Evolutionary conservation across 2,113 vertebrate genomes (phyloP).

Genomic region (Caracal caracal): DNA sequence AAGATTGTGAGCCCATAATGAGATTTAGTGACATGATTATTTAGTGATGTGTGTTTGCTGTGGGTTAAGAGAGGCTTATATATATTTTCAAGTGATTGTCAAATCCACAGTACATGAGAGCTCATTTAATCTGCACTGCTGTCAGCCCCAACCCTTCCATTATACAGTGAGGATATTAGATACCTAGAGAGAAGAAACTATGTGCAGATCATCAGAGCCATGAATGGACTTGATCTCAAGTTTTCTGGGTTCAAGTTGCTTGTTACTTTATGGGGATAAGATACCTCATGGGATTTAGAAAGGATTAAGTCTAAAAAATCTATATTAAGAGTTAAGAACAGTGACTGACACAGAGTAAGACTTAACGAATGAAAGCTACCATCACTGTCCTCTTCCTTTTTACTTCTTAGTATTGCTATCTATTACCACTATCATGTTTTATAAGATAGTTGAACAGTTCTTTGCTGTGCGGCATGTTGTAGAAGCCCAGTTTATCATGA

Average conservation of each 20-base stretch:
- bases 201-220: neutral
- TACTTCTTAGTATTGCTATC: neutral
- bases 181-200: neutral
- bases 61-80: neutral
- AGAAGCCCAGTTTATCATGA: neutral
- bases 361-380: neutral
- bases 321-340: neutral
- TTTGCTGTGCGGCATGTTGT: neutral
- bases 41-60: neutral
- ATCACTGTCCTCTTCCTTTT: neutral
- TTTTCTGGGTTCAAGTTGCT: constrained; percentile 23
- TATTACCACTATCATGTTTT: neutral
- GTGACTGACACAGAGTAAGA: neutral
- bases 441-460: neutral
- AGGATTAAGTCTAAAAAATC: neutral
- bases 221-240: neutral
- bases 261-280: neutral
- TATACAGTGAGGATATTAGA: neutral
- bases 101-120: neutral
- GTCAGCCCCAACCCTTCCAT: neutral
- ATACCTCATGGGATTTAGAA: neutral
- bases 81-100: neutral
- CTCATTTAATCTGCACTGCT: neutral
- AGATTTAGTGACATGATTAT: neutral
- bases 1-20: neutral